Conservation (phyloP, 2,113 vertebrate genomes). For the Muntiacus reevesi region DNA sequence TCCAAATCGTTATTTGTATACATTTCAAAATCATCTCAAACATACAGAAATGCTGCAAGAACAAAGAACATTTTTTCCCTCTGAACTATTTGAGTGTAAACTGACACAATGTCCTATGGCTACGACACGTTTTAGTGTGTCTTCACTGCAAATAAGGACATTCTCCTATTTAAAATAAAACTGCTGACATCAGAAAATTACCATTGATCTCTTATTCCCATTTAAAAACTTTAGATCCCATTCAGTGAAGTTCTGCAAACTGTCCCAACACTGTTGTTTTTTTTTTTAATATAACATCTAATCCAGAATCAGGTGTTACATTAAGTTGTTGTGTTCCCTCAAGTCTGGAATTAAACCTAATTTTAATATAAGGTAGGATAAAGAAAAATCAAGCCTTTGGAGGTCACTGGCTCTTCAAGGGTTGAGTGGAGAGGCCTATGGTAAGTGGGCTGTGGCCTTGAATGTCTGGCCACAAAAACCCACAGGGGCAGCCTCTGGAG, state of each 20-base stretch:
- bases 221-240: neutral
- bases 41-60: neutral
- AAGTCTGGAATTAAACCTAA: neutral
- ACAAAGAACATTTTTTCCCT: neutral
- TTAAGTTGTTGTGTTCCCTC: neutral
- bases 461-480: fast-evolving
- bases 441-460: neutral
- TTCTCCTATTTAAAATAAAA: neutral
- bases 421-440: neutral
- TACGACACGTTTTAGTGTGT: neutral
- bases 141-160: neutral
- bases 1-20: neutral
- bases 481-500: too few species aligned
- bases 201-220: neutral
- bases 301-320: neutral
- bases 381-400: neutral
- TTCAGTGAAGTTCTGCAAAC: neutral
- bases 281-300: neutral
- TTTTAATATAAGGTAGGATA: neutral
- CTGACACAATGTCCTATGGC: fast-evolving
- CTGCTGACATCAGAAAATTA: neutral
- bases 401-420: neutral
- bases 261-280: neutral
- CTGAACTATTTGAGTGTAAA: neutral
- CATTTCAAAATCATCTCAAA: neutral